Conservation (phyloP, 2,113 vertebrate species). For the mouse (Mus musculus) region GRCm39 chr7:29168501-29169000, state of each 20-base stretch:
- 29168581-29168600: neutral
- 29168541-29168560: neutral
- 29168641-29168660: neutral
- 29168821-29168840: neutral
- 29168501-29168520: neutral
- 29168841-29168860: neutral
- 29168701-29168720: neutral
- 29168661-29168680: neutral
- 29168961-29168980: constrained; percentile 49
- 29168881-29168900: neutral
- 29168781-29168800: neutral
- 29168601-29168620: neutral
- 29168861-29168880: constrained; percentile 27
- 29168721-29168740: neutral
- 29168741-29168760: neutral
- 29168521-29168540: neutral
- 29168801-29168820: neutral
- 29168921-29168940: neutral
- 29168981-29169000: neutral
- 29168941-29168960: neutral
- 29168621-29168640: neutral
- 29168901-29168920: neutral
- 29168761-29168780: neutral
- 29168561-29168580: neutral
- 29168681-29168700: neutral